These are phyloP conservation scores for Xestoiulus laeticollis DNA, from an alignment of 2,888 invertebrate species.

Conservation along the genomic window DNA sequence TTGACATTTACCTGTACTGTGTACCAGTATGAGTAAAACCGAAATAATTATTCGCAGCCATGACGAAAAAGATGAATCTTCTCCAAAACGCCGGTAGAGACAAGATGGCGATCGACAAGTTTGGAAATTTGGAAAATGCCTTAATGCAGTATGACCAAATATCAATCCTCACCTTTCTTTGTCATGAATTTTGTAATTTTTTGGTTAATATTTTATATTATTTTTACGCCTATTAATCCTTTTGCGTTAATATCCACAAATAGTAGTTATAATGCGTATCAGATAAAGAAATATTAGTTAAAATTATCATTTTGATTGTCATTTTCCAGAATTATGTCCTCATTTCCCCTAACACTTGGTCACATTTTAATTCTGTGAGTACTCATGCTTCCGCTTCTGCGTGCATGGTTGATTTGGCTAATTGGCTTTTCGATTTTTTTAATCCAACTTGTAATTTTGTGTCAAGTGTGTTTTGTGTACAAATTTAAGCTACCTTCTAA, in stretches of 20 bases:
- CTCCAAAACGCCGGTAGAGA: slow-evolving; percentile 3
- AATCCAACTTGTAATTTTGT: too few species aligned
- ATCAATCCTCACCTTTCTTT: background rate
- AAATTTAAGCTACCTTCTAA: too few species aligned
- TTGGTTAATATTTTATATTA: background rate
- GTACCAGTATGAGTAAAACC: slow-evolving; percentile 94
- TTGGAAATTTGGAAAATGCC: background rate
- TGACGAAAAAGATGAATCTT: slow-evolving; percentile 59
- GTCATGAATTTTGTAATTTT: background rate
- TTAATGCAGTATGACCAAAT: background rate
- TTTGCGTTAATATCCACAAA: background rate
- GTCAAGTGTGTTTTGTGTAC: too few species aligned
- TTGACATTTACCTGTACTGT: slow-evolving; percentile 80
- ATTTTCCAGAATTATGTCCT: too few species aligned
- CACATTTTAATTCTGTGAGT: too few species aligned
- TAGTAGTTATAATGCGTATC: background rate
- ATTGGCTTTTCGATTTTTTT: too few species aligned
- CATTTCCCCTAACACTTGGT: too few species aligned
- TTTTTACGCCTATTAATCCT: background rate
- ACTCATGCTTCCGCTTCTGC: too few species aligned
- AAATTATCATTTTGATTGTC: background rate
- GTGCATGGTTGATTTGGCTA: too few species aligned
- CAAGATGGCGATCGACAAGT: slow-evolving; percentile 13
- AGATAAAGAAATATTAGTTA: background rate
- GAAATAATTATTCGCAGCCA: slow-evolving; percentile 95